Conservation (phyloP, 1,140 invertebrate genomes). For the Leptinotarsa undecemlineata region DNA sequence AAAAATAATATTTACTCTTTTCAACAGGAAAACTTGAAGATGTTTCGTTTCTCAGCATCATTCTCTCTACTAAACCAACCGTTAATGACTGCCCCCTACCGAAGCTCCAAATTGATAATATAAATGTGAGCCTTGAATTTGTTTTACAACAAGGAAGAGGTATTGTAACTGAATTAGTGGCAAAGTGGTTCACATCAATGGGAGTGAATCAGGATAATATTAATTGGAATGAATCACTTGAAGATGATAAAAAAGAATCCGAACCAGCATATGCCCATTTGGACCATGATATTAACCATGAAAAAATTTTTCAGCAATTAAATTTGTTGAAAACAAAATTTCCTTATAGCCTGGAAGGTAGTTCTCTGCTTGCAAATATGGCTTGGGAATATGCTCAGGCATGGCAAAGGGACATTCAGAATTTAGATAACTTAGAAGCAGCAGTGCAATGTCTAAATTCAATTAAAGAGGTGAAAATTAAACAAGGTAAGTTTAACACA, state of each 20-base stretch:
- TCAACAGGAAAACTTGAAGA: conserved; percentile 83
- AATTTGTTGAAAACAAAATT: conserved; percentile 73
- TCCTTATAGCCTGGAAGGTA: conserved; percentile 80
- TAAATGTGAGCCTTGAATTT: conserved; percentile 72
- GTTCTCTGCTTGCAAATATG: conserved; percentile 80
- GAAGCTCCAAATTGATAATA: conserved; percentile 62
- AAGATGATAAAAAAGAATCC: conserved; percentile 14
- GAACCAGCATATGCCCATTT: conserved; percentile 29
- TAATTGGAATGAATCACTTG: conserved; percentile 44
- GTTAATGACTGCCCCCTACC: conserved; percentile 55
- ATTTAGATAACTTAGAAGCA: conserved; percentile 66
- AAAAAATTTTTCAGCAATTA: conserved; percentile 63
- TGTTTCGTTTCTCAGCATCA: conserved; percentile 75
- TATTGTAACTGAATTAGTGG: conserved; percentile 79
- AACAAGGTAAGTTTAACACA: conserved; percentile 53
- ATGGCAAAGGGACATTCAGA: conserved; percentile 80
- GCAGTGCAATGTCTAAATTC: conserved; percentile 64
- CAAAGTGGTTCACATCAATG: conserved; percentile 75
- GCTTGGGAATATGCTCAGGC: conserved; percentile 86
- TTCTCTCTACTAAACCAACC: conserved; percentile 63
- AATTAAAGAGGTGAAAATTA: conserved; percentile 67
- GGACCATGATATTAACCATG: conserved; percentile 43
- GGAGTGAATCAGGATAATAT: conserved; percentile 67
- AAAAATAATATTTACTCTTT: neutral
- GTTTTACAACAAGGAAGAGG: conserved; percentile 81